Evolutionary conservation across 1,140 invertebrate species (phyloP).

Genomic region (Aporrectodea caliginosa): DNA sequence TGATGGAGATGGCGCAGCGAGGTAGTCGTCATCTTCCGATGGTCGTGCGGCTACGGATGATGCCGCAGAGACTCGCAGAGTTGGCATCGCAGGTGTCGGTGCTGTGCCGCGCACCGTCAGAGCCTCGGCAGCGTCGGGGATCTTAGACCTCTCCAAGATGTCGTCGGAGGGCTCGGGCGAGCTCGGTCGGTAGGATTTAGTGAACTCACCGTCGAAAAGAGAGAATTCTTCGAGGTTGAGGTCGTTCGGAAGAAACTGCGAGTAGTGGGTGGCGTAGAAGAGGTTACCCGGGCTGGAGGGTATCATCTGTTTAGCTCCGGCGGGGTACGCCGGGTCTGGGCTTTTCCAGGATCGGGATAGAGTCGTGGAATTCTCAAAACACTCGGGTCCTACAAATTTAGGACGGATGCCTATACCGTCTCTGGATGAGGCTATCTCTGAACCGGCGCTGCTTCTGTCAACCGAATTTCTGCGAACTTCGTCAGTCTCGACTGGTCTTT

Average conservation of each 20-base stretch:
- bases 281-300: background rate
- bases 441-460: too few relatives aligned
- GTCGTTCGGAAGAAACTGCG: background rate
- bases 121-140: background rate
- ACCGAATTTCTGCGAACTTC: too few relatives aligned
- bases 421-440: too few relatives aligned
- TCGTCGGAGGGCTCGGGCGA: background rate
- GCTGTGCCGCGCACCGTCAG: too few relatives aligned
- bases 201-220: background rate
- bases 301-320: too few relatives aligned
- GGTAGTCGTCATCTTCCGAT: background rate
- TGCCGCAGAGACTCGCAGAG: background rate
- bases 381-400: background rate
- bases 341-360: background rate
- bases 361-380: background rate
- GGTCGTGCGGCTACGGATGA: background rate
- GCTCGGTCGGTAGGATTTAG: background rate
- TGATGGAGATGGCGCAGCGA: background rate
- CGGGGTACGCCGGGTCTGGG: background rate
- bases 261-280: background rate
- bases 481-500: too few relatives aligned
- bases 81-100: background rate
- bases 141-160: background rate
- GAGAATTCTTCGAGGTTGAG: background rate
- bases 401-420: background rate